Conservation (phyloP, 2,888 invertebrate species). For the Aspidiotus rigidus region DNA sequence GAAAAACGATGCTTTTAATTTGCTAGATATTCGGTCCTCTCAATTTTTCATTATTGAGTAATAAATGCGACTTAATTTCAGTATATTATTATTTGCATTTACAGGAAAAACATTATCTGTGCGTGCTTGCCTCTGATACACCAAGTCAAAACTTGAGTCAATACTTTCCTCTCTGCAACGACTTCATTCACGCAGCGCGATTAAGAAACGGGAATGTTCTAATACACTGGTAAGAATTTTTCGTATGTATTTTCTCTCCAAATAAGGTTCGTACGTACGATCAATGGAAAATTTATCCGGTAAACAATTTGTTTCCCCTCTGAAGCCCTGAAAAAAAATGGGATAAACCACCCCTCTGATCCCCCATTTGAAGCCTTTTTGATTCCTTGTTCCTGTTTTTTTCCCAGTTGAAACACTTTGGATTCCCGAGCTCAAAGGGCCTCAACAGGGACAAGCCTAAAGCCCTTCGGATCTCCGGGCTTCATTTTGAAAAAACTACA, state of each 20-base stretch:
- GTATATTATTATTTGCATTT: constrained; percentile 45
- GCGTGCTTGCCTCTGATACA: constrained; percentile 91
- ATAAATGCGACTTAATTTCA: constrained; percentile 32
- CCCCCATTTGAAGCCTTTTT: too few relatives aligned
- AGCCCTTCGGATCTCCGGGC: too few relatives aligned
- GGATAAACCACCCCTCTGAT: too few relatives aligned
- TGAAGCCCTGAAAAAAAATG: too few relatives aligned
- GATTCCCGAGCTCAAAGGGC: too few relatives aligned
- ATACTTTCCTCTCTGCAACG: constrained; percentile 87
- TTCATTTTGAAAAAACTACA: too few relatives aligned
- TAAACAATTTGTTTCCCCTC: too few relatives aligned
- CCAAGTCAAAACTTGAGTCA: constrained; percentile 88
- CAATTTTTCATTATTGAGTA: background rate
- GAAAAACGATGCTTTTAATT: too few relatives aligned
- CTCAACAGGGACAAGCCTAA: too few relatives aligned
- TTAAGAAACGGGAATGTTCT: constrained; percentile 81
- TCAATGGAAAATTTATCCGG: too few relatives aligned
- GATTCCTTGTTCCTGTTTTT: too few relatives aligned
- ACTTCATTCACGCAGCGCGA: constrained; percentile 90
- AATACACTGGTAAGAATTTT: constrained; percentile 74
- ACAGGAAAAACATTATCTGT: constrained; percentile 91
- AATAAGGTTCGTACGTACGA: background rate
- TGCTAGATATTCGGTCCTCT: background rate
- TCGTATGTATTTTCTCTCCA: background rate
- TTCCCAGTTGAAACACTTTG: too few relatives aligned